Evolutionary conservation across 2,797 vertebrate species (phyloP), one percentile per base, ranked within the genome.

Genomic region (Melanotaenia maccullochi): DNA sequence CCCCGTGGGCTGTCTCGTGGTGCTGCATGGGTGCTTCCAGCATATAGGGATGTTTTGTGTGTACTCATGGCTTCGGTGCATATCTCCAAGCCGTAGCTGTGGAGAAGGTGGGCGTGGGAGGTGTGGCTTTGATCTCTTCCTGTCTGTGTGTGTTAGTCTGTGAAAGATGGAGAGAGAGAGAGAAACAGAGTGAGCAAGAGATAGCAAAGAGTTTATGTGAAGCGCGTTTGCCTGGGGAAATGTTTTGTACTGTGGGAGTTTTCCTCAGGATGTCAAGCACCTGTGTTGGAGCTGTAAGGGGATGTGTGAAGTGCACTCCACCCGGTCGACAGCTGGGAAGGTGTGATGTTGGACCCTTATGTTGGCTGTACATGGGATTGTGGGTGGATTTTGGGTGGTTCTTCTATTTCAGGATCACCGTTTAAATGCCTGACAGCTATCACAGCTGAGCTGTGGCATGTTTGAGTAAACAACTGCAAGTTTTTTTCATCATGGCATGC

Each of bases 241-340:
- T 90, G 87, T 86, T 87, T 87, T 83, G 78, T 91, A 73, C 83
- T 57, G 84, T 85, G 85, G 87, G 86, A 90, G 88, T 89, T 89
- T 89, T 92, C 85, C 78, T 90, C 74, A 52, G 89, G 85, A 88
- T 91, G 89, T 91, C 82, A 85, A 87, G 84, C 88, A 87, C 88
- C 82, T 88, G 84, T 88, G 81, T 56, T 79, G 85, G 79, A 82
- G 85, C 65, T n/a, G 71, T 56, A 72, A 73, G 85, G 77, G 71
- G 85, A 89, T 71, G 79, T 89, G 87, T 88, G 87, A 87, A 86
- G 85, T 82, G 78, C 82, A 68, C 79, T 87, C 79, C 85, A 78
- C 76, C 77, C 44, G 81, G 85, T 89, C 75, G 75, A 85, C 89
- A 90, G 84, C 83, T 78, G 84, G 73, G 75, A 78, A 88, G 84